These are phyloP conservation scores for Parapsyche elsis DNA, from an alignment of 1,140 invertebrate genomes.

Conservation along the genomic window DNA sequence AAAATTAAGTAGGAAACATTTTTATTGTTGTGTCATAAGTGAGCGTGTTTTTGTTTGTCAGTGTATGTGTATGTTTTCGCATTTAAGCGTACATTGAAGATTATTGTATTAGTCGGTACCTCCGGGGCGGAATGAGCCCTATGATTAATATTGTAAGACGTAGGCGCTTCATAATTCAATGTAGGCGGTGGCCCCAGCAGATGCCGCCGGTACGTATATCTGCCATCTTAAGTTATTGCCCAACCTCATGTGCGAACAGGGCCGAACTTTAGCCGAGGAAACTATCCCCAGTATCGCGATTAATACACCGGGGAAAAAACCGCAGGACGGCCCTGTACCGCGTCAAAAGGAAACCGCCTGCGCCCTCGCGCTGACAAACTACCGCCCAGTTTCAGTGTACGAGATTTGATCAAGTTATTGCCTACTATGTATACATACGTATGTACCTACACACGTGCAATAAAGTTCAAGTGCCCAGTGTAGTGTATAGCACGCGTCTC, in stretches of 20 bases:
- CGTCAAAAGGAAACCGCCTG: background rate
- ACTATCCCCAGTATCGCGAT: background rate
- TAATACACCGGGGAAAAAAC: constrained; percentile 24
- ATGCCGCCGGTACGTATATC: constrained; percentile 22
- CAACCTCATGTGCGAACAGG: background rate
- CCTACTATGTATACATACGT: background rate
- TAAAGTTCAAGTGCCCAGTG: too few species aligned
- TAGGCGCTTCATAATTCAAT: constrained; percentile 36
- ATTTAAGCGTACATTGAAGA: constrained; percentile 1
- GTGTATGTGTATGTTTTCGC: too few species aligned
- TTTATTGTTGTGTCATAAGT: too few species aligned
- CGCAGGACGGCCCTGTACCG: background rate
- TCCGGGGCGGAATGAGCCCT: constrained; percentile 30
- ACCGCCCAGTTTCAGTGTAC: background rate
- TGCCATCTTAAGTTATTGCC: constrained; percentile 34
- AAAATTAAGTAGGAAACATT: too few species aligned
- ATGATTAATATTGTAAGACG: constrained; percentile 37
- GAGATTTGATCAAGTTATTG: background rate
- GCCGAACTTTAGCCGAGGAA: background rate
- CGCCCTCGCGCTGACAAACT: background rate
- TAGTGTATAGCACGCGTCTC: too few species aligned
- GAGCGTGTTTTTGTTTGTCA: too few species aligned
- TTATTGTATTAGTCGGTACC: constrained; percentile 24
- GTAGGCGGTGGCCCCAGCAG: background rate
- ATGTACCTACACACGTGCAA: background rate